Evolutionary conservation across 2,797 vertebrate species (phyloP).

Genomic region (Peromyscus melanophrys): DNA sequence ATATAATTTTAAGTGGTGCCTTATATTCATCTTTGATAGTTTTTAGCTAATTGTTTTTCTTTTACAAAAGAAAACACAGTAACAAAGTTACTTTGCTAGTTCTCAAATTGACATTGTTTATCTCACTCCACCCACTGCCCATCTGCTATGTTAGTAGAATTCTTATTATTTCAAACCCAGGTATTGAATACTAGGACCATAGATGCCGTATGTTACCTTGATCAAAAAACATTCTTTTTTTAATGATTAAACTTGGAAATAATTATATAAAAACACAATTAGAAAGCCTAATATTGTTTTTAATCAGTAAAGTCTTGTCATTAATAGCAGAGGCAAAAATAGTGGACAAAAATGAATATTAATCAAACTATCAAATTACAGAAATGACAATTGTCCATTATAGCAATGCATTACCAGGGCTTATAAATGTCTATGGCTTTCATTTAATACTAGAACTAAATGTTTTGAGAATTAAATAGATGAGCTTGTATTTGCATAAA

Average conservation of each 20-base stretch:
- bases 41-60: conserved; percentile 9
- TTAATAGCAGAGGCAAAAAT: conserved; percentile 77
- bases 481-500: not conserved
- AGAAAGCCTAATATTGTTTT: not conserved
- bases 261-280: conserved; percentile 39
- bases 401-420: conserved; percentile 84
- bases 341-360: conserved; percentile 86
- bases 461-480: conserved; percentile 63
- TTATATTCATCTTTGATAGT: not conserved
- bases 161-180: not conserved
- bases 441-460: conserved; percentile 64
- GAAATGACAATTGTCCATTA: conserved; percentile 92
- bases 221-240: not conserved
- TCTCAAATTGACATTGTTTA: not conserved
- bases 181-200: not conserved
- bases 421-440: conserved; percentile 69
- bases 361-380: conserved; percentile 88
- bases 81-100: conserved; percentile 1
- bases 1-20: not conserved
- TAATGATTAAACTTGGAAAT: conserved; percentile 48
- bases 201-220: not conserved
- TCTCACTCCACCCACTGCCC: not conserved
- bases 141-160: not conserved
- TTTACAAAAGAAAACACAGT: conserved; percentile 1
- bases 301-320: conserved; percentile 56